Base-by-base conservation (phyloP, 2,113 vertebrate species). In the Solenodon paradoxus region DNA sequence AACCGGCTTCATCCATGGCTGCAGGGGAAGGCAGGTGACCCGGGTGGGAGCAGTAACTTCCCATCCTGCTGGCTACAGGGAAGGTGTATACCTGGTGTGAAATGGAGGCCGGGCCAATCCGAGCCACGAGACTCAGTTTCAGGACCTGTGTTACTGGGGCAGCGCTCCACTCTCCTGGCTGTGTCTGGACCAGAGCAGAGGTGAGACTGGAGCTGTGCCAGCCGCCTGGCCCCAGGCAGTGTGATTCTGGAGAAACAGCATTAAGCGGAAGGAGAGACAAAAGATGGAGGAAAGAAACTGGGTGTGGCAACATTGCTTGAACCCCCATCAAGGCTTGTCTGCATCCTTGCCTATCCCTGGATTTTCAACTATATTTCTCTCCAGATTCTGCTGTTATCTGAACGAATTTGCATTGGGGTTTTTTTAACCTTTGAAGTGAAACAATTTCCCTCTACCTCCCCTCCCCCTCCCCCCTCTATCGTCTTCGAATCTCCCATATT, bases 391-490 rank as follows among this genome's bases (percentile, higher is more conserved):
- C 53, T 75, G 69, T 95, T 32, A 68, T 20, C 47, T 15, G 26
- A 96, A 17, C 75, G 45, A 5, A 1, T 47, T 80, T 42, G 38
- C 12, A 20, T 57, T 51, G 10, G 16, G 5, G 72, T 59, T 87
- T 51, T 87, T 51, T 28, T 64, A 66, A 92, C 35, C 80, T 80
- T 77, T 71, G 24, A 30, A 59, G 49, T 20, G 20, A 78, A 89
- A 90, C 28, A 72, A 47, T 72, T n/a, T n/a, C n/a, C n/a, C n/a
- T n/a, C n/a, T n/a, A n/a, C n/a, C n/a, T n/a, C n/a, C n/a, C n/a
- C n/a, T n/a, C n/a, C n/a, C n/a, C n/a, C n/a, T n/a, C n/a, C n/a
- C n/a, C n/a, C n/a, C n/a, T 66, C 28, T 28, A 30, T 47, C n/a
- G 42, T 59, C 32, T 75, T 51, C 35, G 71, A 30, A 20, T 75